Base-by-base conservation (phyloP, 2,888 invertebrate genomes). In the Zygogramma bicolorata region DNA sequence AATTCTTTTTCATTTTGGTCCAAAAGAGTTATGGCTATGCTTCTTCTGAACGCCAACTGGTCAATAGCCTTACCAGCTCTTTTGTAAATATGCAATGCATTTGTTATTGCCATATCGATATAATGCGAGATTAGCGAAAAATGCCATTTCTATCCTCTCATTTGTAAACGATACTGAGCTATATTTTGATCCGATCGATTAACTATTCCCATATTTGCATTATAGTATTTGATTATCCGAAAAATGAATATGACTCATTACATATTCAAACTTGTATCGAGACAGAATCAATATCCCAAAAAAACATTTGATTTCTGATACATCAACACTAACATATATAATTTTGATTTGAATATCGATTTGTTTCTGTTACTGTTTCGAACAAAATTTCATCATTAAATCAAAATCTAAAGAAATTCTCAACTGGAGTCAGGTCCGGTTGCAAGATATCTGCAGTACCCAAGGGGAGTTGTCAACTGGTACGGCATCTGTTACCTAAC, bases 251-350 rank as follows among this genome's bases (percentile, higher is more conserved):
- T 34, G 34, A 10, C n/a, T 59, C 49, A 61, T 65, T n/a, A 70
- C 65, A 27, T 31, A 34, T 46, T 65, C 60, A 60, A 65, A 70
- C 46, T 59, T 70, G 58, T 70, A 58, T 46, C 70, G 27, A 40
- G 66, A 66, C n/a, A 71, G 58, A 57, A 63, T 62, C 7, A 69
- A 42, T 27, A 69, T 59, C 15, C 69, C 69, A 29, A 57, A 29
- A n/a, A 69, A 69, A 40, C 27, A 29, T 10, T 69, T 62, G 25
- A 69, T 60, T 42, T 63, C 62, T 20, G 20, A n/a, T n/a, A 66
- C 38, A 40, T 22, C 25, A 18, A 68, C n/a, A n/a, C n/a, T n/a
- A n/a, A n/a, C 46, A 7, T 46, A 42, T 27, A 59, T 60, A 15
- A 46, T 61, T 10, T 20, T 68, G 20, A 31, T 25, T 27, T 40